Evolutionary conservation across 1,140 invertebrate genomes (phyloP).

Genomic region (Myzus persicae): DNA sequence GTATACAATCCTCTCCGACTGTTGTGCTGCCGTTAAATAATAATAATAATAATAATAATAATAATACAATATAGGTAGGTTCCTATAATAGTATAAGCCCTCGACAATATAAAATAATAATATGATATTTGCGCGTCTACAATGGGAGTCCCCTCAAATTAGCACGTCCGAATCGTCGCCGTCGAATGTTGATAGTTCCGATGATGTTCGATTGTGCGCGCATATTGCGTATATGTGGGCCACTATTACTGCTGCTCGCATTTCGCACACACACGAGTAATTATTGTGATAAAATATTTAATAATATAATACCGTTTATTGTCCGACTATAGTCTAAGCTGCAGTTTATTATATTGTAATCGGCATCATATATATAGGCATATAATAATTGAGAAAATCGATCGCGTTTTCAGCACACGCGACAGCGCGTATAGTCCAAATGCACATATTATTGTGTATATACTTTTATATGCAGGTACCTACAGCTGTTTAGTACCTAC

Average conservation of each 20-base stretch:
- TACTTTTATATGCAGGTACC: background rate
- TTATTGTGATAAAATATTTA: background rate
- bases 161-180: conserved; percentile 42
- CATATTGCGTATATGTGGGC: conserved; percentile 19
- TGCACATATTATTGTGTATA: background rate
- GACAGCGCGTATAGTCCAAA: background rate
- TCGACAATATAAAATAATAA: conserved; percentile 41
- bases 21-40: background rate
- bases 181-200: background rate
- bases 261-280: background rate
- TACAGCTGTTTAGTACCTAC: background rate
- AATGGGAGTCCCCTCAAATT: conserved; percentile 41
- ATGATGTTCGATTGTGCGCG: conserved; percentile 22
- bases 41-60: background rate
- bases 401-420: background rate
- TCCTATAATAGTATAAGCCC: background rate
- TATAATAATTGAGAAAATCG: background rate
- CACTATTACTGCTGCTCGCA: background rate
- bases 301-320: conserved; percentile 5
- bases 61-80: background rate
- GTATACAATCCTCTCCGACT: background rate
- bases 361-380: too few species aligned
- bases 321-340: background rate
- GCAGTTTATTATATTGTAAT: background rate
- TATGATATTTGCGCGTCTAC: background rate